phyloP scores from a whole-genome alignment of 2,888 invertebrate species.

The Gryllus longicercus region DNA sequence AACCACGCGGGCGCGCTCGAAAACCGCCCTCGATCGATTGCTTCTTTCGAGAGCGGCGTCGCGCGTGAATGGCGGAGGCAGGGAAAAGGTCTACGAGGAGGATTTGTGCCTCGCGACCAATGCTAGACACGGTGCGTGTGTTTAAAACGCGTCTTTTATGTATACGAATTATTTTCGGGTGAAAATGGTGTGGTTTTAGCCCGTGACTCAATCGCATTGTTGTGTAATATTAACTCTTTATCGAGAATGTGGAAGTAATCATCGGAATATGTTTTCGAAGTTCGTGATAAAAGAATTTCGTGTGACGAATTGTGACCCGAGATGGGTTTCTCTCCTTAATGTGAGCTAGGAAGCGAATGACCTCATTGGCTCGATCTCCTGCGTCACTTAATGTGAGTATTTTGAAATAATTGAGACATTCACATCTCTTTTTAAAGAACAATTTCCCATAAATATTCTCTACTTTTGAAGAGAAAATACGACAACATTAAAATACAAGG shows the following conservation, averaged over 20 bases:
- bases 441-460: neutral
- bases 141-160: too few species aligned
- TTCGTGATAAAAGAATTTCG: neutral
- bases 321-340: neutral
- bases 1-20: neutral
- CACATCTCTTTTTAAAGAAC: conserved; percentile 12
- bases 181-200: neutral
- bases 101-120: too few species aligned
- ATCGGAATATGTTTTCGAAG: neutral
- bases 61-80: too few species aligned
- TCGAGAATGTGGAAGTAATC: neutral
- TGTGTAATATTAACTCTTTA: too few species aligned
- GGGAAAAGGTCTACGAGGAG: too few species aligned
- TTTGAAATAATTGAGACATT: conserved; percentile 23
- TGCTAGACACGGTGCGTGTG: neutral
- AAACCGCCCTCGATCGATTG: neutral
- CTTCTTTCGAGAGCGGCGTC: neutral
- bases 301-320: too few species aligned
- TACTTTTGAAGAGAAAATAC: conserved; percentile 20
- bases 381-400: neutral
- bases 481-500: conserved; percentile 22
- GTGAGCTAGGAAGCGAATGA: neutral
- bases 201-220: too few species aligned
- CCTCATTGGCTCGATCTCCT: neutral
- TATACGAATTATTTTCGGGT: too few species aligned